Evolutionary conservation across 37 sponge, comb jelly and placozoan species (phyloP).

Genomic region (Crambe crambe): DNA sequence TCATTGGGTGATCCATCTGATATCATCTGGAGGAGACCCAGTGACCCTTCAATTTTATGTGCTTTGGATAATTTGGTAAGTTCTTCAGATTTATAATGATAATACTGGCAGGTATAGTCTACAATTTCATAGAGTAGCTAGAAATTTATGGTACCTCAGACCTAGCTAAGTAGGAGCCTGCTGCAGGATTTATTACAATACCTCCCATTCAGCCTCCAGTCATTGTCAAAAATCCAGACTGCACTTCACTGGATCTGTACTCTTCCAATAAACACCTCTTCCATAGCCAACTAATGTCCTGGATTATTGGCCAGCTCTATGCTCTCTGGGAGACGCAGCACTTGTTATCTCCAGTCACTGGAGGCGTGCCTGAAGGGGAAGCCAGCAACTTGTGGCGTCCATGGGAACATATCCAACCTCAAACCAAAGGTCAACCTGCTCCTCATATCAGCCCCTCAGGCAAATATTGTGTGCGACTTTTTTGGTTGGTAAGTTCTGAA

Average conservation of each 20-base stretch:
- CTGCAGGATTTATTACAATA: no score
- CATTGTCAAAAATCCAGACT: constrained; percentile 44
- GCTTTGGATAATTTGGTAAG: not conserved
- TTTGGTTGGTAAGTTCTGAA: constrained; percentile 96
- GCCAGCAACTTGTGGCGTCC: constrained; percentile 71
- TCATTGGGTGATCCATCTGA: constrained; percentile 2
- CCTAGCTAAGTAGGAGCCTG: no score
- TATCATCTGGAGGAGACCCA: constrained; percentile 49
- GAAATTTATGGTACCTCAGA: no score
- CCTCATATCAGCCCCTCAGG: constrained; percentile 79
- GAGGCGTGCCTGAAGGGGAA: not conserved
- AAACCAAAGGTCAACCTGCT: constrained; percentile 64
- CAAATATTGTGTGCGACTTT: constrained; percentile 87
- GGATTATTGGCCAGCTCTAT: constrained; percentile 71
- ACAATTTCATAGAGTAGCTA: no score
- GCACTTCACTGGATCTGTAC: constrained; percentile 40
- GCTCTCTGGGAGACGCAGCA: constrained; percentile 63
- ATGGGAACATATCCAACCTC: constrained; percentile 97
- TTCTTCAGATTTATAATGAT: no score
- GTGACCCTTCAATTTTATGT: not conserved
- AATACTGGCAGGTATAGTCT: no score
- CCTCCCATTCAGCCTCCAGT: constrained; percentile 55
- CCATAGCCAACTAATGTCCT: constrained; percentile 70
- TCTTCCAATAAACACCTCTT: constrained; percentile 57
- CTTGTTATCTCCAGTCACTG: not conserved